phyloP scores from a whole-genome alignment of 2,113 vertebrate species.

The Rhea americana region DNA sequence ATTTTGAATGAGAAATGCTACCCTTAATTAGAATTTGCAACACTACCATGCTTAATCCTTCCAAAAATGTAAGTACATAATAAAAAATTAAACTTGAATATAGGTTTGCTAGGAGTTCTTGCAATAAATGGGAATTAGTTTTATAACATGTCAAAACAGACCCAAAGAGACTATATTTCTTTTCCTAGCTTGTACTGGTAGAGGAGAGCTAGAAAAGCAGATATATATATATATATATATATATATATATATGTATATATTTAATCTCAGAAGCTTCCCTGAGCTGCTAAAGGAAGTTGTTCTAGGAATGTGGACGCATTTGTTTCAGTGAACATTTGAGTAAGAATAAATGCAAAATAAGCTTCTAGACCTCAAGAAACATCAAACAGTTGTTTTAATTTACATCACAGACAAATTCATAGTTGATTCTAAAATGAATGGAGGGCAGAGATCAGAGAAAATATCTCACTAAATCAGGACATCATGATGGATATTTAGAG shows the following conservation, averaged over 20 bases:
- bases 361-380: not conserved
- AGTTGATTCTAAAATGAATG: not conserved
- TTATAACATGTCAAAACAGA: constrained; percentile 12
- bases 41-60: not conserved
- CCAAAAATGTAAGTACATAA: not conserved
- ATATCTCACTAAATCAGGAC: not conserved
- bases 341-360: constrained; percentile 34
- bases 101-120: not conserved
- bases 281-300: not conserved
- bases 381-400: constrained; percentile 18
- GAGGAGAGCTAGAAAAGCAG: not conserved
- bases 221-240: not conserved
- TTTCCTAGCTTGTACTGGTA: not conserved
- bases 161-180: not conserved
- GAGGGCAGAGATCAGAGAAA: constrained; percentile 9
- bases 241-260: not conserved
- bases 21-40: constrained; percentile 12
- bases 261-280: not conserved
- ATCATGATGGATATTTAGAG: not conserved
- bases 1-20: not conserved
- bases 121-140: constrained; percentile 15
- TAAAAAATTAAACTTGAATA: constrained; percentile 28
- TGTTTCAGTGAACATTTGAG: not conserved
- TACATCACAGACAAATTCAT: not conserved
- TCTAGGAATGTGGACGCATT: not conserved